Evolutionary conservation across 2,888 invertebrate genomes (phyloP), one percentile per base, ranked within the genome.

Genomic region (Cylloceria caligata): DNA sequence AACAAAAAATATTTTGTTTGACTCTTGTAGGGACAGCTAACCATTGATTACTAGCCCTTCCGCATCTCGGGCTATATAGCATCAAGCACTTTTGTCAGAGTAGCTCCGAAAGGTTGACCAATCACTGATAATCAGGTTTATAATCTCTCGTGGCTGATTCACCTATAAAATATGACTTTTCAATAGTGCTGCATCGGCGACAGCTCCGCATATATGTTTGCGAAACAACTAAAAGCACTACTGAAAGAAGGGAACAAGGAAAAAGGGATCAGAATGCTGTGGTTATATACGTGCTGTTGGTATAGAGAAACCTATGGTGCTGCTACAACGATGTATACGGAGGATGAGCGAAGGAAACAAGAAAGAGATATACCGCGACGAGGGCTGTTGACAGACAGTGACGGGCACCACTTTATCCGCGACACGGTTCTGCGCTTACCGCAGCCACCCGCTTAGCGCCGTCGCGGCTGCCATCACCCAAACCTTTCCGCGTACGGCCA

Each of bases 361-460:
- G 87, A 88, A 80, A 86, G 88, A 87, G 86, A 85, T 83, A 83
- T 78, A 84, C 62, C 72, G 57, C 72, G 72, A 81, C 60, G 72
- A 74, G 72, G 77, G 78, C 69, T 81, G 86, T 84, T 90, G 91
- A 91, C 90, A 89, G 91, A 90, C 91, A 91, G 89, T 91, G 91
- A 91, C 89, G 89, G 88, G 90, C 88, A 89, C 88, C 90, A 90
- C 91, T 91, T 92, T 91, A 92, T 92, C 90, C 89, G 88, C 90
- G 89, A 92, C 91, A 92, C 88, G 91, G 88, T 91, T 92, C 91
- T 91, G 90, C 91, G 91, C 91, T 92, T 91, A 92, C 91, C 91
- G 83, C 88, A 90, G 88, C 89, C 89, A 88, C 88, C 87, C 89
- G 88, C 86, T 90, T 89, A 88, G 89, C 88, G 85, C 87, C 84